Conservation (phyloP, 1,140 invertebrate genomes). For the Glomeris maerens region DNA sequence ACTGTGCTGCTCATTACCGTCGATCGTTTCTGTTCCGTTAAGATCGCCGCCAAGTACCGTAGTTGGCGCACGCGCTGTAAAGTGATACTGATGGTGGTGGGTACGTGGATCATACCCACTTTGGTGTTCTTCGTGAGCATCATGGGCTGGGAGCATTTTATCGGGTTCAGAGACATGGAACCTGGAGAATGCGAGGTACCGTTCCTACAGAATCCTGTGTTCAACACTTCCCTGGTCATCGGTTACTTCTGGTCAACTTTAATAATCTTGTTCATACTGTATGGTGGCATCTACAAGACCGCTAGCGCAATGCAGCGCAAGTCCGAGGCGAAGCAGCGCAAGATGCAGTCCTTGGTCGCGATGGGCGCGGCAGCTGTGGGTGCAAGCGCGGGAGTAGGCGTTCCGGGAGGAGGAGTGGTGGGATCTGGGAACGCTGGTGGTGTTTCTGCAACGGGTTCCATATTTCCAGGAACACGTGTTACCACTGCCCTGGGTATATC, state of each 20-base stretch:
- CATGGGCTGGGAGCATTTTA: conserved; percentile 97
- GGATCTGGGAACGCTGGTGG: background rate
- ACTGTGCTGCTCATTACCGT: conserved; percentile 97
- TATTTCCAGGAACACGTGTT: background rate
- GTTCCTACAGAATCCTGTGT: conserved; percentile 93
- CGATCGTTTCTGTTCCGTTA: conserved; percentile 97
- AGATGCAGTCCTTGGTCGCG: conserved; percentile 86
- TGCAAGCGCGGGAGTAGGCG: conserved; percentile 62
- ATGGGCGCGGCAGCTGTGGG: conserved; percentile 51
- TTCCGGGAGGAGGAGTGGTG: conserved; percentile 46
- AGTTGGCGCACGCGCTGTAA: conserved; percentile 90
- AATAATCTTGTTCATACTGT: conserved; percentile 82
- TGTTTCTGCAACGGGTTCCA: background rate
- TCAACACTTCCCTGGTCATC: conserved; percentile 94
- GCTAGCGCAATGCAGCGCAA: conserved; percentile 97
- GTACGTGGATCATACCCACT: conserved; percentile 93
- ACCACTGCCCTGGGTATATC: conserved; percentile 9
- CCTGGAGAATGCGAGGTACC: conserved; percentile 90
- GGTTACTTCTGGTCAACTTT: conserved; percentile 96
- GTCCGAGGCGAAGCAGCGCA: conserved; percentile 83
- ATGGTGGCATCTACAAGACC: conserved; percentile 95
- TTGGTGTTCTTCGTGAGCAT: conserved; percentile 95
- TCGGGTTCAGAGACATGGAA: conserved; percentile 71
- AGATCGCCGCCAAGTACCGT: conserved; percentile 93
- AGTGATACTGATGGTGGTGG: conserved; percentile 70